These are phyloP conservation scores for Pao palembangensis DNA, from an alignment of 2,113 vertebrate species.

Conservation along the genomic window DNA sequence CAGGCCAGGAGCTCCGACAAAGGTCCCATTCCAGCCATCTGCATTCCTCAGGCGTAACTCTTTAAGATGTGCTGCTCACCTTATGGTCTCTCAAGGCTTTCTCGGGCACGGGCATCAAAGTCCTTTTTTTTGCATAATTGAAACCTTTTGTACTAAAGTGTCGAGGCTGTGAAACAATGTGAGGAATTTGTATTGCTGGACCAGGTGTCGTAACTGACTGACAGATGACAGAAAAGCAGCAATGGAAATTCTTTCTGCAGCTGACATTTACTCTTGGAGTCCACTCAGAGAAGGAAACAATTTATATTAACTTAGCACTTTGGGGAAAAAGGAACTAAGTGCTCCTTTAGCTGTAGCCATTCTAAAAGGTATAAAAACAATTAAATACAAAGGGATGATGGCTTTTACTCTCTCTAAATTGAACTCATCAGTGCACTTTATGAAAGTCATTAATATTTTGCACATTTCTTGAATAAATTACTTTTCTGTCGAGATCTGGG, in stretches of 20 bases:
- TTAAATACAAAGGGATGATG: conserved; percentile 10
- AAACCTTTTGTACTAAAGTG: neutral
- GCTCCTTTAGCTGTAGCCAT: neutral
- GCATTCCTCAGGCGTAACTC: conserved; percentile 24
- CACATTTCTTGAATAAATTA: conserved; percentile 36
- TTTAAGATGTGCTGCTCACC: neutral
- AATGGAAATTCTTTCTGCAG: conserved; percentile 31
- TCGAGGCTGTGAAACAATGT: conserved; percentile 9
- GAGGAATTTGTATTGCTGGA: conserved; percentile 15
- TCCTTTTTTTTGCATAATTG: neutral
- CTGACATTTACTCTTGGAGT: conserved; percentile 14
- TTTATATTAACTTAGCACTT: too few relatives aligned
- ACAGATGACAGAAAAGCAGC: conserved; percentile 23
- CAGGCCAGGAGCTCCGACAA: conserved; percentile 42
- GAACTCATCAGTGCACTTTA: conserved; percentile 20
- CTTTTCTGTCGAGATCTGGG: conserved; percentile 22
- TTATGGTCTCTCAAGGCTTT: neutral
- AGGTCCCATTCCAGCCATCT: conserved; percentile 28
- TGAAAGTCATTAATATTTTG: conserved; percentile 23
- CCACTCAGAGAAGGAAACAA: too few relatives aligned
- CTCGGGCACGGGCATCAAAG: neutral
- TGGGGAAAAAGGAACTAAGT: neutral
- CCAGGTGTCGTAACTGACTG: conserved; percentile 2
- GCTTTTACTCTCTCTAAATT: conserved; percentile 26
- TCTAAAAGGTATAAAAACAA: conserved; percentile 9